Conservation (phyloP, 2,113 vertebrate genomes). For the Drymodes brunneopygia region DNA sequence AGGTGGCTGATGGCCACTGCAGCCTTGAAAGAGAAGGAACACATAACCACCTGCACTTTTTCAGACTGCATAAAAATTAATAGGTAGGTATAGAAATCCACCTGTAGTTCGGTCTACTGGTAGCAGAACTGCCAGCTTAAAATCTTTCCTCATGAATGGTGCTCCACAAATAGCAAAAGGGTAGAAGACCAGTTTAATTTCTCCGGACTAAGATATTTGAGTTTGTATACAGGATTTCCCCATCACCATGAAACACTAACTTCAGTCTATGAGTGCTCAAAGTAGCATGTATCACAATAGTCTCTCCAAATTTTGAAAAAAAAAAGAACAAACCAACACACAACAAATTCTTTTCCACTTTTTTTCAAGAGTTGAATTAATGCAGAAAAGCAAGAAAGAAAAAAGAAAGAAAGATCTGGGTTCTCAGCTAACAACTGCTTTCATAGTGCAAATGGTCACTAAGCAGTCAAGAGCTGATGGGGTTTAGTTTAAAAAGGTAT, state of each 20-base stretch:
- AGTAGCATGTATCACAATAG: neutral
- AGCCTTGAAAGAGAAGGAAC: neutral
- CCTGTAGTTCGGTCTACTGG: neutral
- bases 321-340: neutral
- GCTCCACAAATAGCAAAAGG: neutral
- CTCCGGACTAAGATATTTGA: neutral
- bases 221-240: neutral
- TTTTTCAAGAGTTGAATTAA: neutral
- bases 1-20: neutral
- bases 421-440: neutral
- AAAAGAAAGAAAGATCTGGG: neutral
- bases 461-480: neutral
- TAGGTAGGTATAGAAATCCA: neutral
- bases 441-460: neutral
- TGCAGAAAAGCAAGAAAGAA: neutral
- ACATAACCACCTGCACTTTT: neutral
- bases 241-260: accelerated
- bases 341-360: neutral
- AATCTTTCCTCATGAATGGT: neutral
- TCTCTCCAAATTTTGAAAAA: neutral
- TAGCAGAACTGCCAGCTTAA: neutral
- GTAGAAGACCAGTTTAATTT: neutral
- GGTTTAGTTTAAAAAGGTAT: neutral
- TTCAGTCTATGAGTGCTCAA: neutral
- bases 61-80: neutral